Percentiles rank a stretch among this genome's conserved stretches.
These are phyloP conservation scores for Sphyrna mokarran DNA, from an alignment of 2,113 vertebrate genomes.

Conservation along the genomic window DNA sequence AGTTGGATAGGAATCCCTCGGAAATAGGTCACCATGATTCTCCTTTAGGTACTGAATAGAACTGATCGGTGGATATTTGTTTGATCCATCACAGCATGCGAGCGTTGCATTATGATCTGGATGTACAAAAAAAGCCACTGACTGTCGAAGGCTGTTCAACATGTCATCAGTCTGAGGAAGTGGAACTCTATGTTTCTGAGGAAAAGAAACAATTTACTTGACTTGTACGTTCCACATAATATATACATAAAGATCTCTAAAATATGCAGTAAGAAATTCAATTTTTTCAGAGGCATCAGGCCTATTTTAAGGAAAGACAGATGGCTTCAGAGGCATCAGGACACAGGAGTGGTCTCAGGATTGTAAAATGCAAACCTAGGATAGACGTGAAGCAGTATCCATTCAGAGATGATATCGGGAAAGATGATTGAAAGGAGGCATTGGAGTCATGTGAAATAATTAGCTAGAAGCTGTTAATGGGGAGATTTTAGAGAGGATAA, in stretches of 20 bases:
- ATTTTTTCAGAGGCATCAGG: background rate
- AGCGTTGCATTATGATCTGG: slow-evolving; percentile 52
- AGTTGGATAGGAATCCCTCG: background rate
- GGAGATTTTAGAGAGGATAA: background rate
- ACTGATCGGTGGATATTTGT: slow-evolving; percentile 53
- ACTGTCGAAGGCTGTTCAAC: slow-evolving; percentile 50
- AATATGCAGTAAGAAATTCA: background rate
- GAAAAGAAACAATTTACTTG: background rate
- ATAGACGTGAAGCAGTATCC: background rate
- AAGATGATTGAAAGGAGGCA: background rate
- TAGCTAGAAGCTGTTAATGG: background rate
- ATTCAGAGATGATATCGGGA: background rate
- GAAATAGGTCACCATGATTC: slow-evolving; percentile 40
- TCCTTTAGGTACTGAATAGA: slow-evolving; percentile 44
- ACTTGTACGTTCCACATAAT: background rate
- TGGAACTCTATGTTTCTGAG: slow-evolving; percentile 56
- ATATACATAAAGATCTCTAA: background rate
- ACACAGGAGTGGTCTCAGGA: background rate
- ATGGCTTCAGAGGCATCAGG: background rate
- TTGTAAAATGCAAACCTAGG: background rate
- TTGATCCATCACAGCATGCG: slow-evolving; percentile 52
- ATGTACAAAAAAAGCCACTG: slow-evolving; percentile 58
- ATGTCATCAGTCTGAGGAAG: slow-evolving; percentile 50
- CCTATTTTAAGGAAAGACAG: no score
- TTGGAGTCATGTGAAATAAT: background rate